Percentiles rank a stretch among this genome's conserved stretches.
These are phyloP conservation scores for Harpagoxenus sublaevis DNA, from an alignment of 2,888 invertebrate species.

Conservation along the genomic window DNA sequence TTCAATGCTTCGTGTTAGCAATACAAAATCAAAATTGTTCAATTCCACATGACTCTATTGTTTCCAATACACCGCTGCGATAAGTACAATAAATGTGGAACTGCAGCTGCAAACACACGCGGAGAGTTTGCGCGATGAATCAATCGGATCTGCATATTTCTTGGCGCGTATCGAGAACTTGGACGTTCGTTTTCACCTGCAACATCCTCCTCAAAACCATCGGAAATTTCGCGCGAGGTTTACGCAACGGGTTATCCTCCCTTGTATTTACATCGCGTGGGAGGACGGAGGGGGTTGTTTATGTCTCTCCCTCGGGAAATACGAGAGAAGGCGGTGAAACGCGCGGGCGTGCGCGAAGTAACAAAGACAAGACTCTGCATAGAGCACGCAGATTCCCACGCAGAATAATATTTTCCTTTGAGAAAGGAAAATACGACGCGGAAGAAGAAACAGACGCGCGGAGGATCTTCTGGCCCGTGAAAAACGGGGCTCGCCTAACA, in stretches of 20 bases:
- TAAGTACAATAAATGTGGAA: conserved; percentile 1
- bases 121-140: conserved; percentile 30
- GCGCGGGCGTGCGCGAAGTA: background rate
- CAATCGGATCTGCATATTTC: conserved; percentile 7
- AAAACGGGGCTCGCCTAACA: background rate
- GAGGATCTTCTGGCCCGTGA: conserved; percentile 1
- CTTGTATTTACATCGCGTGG: conserved; percentile 39
- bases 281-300: conserved; percentile 40
- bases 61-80: background rate
- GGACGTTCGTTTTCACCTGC: conserved; percentile 8
- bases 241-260: conserved; percentile 59
- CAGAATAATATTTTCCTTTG: conserved; percentile 47
- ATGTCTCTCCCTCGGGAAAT: conserved; percentile 51
- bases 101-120: background rate
- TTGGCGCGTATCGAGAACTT: background rate
- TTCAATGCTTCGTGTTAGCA: background rate
- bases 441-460: conserved; percentile 30
- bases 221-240: conserved; percentile 44
- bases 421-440: conserved; percentile 40
- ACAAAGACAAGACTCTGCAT: conserved; percentile 4
- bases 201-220: conserved; percentile 36
- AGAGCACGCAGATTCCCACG: conserved; percentile 17
- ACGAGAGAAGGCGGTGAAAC: conserved; percentile 28
- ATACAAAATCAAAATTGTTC: background rate
- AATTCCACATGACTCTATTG: background rate